Evolutionary conservation across 1,140 invertebrate species (phyloP).

Genomic region (Neotoxoptera formosana): DNA sequence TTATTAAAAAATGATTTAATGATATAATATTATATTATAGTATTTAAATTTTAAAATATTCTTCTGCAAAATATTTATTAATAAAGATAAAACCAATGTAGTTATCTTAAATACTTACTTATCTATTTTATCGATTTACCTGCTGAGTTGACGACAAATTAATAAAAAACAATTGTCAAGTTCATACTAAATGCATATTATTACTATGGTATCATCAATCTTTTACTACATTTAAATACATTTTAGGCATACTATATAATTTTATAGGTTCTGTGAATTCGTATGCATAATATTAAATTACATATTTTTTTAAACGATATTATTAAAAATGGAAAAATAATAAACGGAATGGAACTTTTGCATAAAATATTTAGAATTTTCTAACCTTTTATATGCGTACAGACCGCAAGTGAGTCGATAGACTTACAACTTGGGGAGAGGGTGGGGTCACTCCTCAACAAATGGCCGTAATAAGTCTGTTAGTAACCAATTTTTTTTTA

Average conservation of each 20-base stretch:
- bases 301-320: background rate
- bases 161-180: background rate
- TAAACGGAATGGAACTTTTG: background rate
- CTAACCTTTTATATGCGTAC: background rate
- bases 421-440: background rate
- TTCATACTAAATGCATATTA: too few relatives aligned
- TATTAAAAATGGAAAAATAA: background rate
- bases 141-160: background rate
- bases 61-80: background rate
- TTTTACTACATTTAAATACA: background rate
- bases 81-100: background rate
- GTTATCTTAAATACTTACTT: background rate
- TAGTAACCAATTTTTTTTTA: too few relatives aligned
- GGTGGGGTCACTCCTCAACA: too few relatives aligned
- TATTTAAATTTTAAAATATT: background rate
- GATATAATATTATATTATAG: background rate
- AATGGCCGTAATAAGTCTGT: too few relatives aligned
- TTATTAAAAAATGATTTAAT: background rate
- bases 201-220: too few relatives aligned
- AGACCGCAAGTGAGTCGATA: background rate
- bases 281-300: background rate
- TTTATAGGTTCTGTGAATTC: background rate
- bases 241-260: background rate
- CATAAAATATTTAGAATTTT: background rate
- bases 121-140: background rate